Conservation (phyloP, 2,888 invertebrate species). For the Mythimna vitellina region DNA sequence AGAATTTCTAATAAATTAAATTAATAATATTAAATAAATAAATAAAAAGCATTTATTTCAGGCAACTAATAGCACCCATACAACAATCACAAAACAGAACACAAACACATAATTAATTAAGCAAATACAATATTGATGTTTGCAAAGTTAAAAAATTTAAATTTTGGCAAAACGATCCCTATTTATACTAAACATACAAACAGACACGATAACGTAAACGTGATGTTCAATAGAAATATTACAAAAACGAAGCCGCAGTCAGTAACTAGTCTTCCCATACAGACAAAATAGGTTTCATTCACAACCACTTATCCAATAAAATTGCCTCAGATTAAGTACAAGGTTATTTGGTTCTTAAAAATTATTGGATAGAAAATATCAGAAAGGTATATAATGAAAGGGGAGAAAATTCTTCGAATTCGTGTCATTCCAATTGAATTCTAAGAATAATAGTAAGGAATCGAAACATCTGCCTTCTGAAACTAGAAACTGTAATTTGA, state of each 20-base stretch:
- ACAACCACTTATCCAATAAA: slow-evolving; percentile 49
- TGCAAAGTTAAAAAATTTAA: too few species aligned
- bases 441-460: neutral
- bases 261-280: neutral
- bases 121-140: too few species aligned
- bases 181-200: neutral
- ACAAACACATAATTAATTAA: too few species aligned
- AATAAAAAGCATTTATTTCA: too few species aligned
- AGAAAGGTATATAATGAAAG: slow-evolving; percentile 72
- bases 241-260: neutral
- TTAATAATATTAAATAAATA: too few species aligned
- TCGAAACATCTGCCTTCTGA: neutral
- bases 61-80: too few species aligned
- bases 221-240: neutral
- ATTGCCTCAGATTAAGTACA: slow-evolving; percentile 45
- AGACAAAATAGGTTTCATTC: slow-evolving; percentile 23
- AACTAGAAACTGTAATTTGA: neutral
- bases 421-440: too few species aligned
- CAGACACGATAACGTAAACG: neutral
- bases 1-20: too few species aligned
- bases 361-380: slow-evolving; percentile 74
- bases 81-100: too few species aligned
- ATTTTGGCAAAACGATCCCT: too few species aligned
- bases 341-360: slow-evolving; percentile 72
- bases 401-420: slow-evolving; percentile 23